A percentile compares a stretch with the other conserved stretches of the same genome.
These are phyloP conservation scores for Eupeodes corollae DNA, from an alignment of 1,140 invertebrate genomes.

Conservation along the genomic window DNA sequence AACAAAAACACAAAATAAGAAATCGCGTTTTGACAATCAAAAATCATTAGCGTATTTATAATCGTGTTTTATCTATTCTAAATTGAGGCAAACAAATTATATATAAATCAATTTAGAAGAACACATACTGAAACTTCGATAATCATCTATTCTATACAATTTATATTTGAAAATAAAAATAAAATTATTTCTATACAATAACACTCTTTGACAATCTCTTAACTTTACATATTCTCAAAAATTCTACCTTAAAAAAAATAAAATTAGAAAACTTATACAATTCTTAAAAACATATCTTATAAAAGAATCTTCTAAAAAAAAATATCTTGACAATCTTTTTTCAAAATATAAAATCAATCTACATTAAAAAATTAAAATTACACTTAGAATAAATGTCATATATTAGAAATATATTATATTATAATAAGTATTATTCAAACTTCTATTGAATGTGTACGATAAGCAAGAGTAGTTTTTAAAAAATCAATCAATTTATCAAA, in stretches of 20 bases:
- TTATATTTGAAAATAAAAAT: no score
- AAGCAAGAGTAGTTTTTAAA: background rate
- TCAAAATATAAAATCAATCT: background rate
- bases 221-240: no score
- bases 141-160: no score
- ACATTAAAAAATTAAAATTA: background rate
- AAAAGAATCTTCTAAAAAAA: background rate
- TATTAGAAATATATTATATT: background rate
- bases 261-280: no score
- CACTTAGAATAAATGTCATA: background rate
- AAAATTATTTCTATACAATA: no score
- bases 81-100: background rate
- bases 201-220: no score
- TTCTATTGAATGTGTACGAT: background rate
- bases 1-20: slow-evolving; percentile 25
- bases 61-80: background rate
- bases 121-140: background rate
- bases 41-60: slow-evolving; percentile 29
- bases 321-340: background rate
- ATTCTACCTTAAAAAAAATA: no score
- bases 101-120: background rate
- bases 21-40: slow-evolving; percentile 38
- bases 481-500: background rate
- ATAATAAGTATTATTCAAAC: background rate
- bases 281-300: no score